Evolutionary conservation across 1,140 invertebrate species (phyloP).

Genomic region (Drosophila albomicans): DNA sequence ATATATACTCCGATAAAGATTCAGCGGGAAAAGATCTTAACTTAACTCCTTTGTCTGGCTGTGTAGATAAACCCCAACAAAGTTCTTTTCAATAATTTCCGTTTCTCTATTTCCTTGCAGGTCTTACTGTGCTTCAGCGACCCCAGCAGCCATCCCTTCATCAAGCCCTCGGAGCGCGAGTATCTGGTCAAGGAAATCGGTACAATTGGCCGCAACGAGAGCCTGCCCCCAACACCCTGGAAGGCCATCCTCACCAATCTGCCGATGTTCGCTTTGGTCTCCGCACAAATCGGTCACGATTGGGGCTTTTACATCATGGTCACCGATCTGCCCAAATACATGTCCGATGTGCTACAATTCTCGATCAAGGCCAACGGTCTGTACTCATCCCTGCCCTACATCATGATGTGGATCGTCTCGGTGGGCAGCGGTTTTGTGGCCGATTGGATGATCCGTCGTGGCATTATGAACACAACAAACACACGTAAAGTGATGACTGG

Average conservation of each 20-base stretch:
- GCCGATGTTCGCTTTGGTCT: conserved; percentile 90
- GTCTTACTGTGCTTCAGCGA: conserved; percentile 90
- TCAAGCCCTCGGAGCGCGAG: conserved; percentile 91
- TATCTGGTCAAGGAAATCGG: conserved; percentile 90
- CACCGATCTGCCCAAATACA: conserved; percentile 96
- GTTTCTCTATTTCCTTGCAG: conserved; percentile 69
- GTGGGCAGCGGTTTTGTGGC: conserved; percentile 88
- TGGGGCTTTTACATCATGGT: conserved; percentile 98
- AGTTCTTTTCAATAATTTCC: not conserved
- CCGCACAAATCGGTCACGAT: conserved; percentile 93
- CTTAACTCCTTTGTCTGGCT: too few species aligned
- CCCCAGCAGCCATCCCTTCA: conserved; percentile 93
- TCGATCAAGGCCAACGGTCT: conserved; percentile 90
- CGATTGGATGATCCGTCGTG: conserved; percentile 88
- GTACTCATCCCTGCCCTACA: conserved; percentile 89
- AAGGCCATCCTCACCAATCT: conserved; percentile 90
- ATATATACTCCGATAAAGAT: not conserved
- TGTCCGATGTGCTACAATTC: conserved; percentile 94
- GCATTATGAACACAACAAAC: conserved; percentile 87
- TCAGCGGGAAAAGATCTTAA: too few species aligned
- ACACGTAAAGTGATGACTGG: conserved; percentile 91
- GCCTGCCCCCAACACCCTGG: conserved; percentile 89
- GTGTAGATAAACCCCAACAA: not conserved
- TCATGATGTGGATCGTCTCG: conserved; percentile 91
- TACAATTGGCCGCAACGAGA: conserved; percentile 84